Evolutionary conservation across 2,113 vertebrate genomes (phyloP).

Genomic region (Pogona vitticeps): DNA sequence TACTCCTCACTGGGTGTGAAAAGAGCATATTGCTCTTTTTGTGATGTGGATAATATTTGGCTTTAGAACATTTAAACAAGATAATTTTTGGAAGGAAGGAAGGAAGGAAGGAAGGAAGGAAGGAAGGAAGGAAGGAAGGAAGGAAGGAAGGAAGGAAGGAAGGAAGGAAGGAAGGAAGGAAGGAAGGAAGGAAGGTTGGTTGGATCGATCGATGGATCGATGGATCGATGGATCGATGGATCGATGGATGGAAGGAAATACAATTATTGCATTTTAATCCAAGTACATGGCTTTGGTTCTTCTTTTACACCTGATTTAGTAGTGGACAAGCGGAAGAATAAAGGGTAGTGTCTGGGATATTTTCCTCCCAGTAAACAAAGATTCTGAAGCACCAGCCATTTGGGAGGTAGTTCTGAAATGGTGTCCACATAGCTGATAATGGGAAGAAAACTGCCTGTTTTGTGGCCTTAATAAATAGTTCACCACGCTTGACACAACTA

Average conservation of each 20-base stretch:
- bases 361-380: conserved; percentile 10
- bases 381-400: neutral
- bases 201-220: too few relatives aligned
- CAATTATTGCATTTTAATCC: neutral
- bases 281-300: neutral
- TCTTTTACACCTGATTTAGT: neutral
- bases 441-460: neutral
- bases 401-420: neutral
- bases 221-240: too few relatives aligned
- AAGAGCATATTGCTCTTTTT: conserved; percentile 10
- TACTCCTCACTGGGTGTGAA: too few relatives aligned
- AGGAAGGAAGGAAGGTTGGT: too few relatives aligned
- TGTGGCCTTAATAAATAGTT: neutral
- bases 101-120: too few relatives aligned
- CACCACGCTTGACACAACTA: conserved; percentile 12
- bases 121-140: too few relatives aligned
- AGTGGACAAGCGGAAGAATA: neutral
- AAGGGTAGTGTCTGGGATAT: neutral
- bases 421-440: neutral
- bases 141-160: too few relatives aligned
- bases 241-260: fast-evolving
- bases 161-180: too few relatives aligned
- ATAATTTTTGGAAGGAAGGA: neutral
- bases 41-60: conserved; percentile 53
- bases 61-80: conserved; percentile 55